Base-by-base conservation (phyloP, 2,888 invertebrate genomes). In the Hyles lineata region DNA sequence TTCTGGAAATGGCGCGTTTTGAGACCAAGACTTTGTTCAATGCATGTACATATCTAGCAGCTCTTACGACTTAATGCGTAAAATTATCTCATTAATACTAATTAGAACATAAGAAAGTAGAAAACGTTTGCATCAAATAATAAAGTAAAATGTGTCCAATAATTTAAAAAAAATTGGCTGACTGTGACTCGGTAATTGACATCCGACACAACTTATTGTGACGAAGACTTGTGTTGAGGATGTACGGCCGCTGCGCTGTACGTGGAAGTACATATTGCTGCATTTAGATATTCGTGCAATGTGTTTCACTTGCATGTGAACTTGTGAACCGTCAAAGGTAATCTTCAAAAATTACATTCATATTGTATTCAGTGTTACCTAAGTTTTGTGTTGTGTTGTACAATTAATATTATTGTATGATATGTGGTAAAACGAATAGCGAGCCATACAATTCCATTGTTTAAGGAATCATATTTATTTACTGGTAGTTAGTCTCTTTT, bases 371-470 rank as follows among this genome's bases (percentile, higher is more conserved):
- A 43, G 23, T 50, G 50, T 67, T 67, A 67, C 50, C 21, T 67
- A 23, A 43, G 55, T 55, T 50, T 67, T 50, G 67, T 43, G 67
- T 67, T 43, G n/a, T 23, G 7, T 23, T 50, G 50, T 67, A 50
- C 43, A 70, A 32, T 74, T 74, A 70, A 58, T 75, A 74, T 76
- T 73, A 67, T 72, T 76, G 70, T 71, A 50, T 71, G 63, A 72
- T 77, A 23, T 78, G 76, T 78, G 77, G 78, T 77, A 77, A 75
- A 77, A 74, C 74, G 71, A 77, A 78, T 78, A 75, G 73, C 78
- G 71, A 70, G 77, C 75, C 76, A 77, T 76, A 78, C 70, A 67
- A 50, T 67, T 67, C 67, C 67, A 50, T 79, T 77, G 74, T 73
- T 72, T 73, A 69, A 70, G 70, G 69, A 71, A 76, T 71, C 70